Percentiles rank a stretch among this genome's conserved stretches.
These are phyloP conservation scores for Ridgeia piscesae DNA, from an alignment of 1,140 invertebrate genomes.

Conservation along the genomic window DNA sequence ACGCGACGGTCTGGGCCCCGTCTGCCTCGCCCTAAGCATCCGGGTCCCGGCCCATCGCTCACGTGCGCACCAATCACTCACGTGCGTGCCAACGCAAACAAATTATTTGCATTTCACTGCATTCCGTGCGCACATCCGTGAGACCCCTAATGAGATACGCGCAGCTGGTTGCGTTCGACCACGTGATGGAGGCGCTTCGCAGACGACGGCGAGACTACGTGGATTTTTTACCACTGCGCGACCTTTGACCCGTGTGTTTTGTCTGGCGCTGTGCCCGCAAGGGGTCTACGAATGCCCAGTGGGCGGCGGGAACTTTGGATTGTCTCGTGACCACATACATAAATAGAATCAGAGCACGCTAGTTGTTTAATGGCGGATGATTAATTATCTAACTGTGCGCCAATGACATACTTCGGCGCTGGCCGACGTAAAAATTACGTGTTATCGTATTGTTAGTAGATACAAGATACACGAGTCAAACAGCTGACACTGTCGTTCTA, in stretches of 20 bases:
- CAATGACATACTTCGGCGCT: no score
- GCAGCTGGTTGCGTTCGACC: not conserved
- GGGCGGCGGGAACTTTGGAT: not conserved
- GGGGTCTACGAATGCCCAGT: not conserved
- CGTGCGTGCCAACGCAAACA: not conserved
- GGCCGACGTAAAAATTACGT: not conserved
- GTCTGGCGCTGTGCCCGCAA: not conserved
- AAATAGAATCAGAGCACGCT: no score
- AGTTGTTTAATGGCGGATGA: no score
- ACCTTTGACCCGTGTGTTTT: not conserved
- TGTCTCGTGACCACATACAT: not conserved
- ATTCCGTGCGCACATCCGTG: not conserved
- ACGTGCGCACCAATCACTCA: not conserved
- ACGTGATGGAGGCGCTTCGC: not conserved
- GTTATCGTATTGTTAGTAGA: not conserved
- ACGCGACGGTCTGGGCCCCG: not conserved
- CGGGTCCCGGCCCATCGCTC: not conserved
- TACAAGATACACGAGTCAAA: no score
- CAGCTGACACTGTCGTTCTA: not conserved
- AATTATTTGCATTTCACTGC: slow-evolving; percentile 6
- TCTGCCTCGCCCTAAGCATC: not conserved
- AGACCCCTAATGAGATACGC: not conserved
- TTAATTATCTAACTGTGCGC: no score
- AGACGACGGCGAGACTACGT: not conserved
- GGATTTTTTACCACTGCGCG: not conserved